Conservation (phyloP, 2,113 vertebrate species). For the Micronycteris hirsuta region DNA sequence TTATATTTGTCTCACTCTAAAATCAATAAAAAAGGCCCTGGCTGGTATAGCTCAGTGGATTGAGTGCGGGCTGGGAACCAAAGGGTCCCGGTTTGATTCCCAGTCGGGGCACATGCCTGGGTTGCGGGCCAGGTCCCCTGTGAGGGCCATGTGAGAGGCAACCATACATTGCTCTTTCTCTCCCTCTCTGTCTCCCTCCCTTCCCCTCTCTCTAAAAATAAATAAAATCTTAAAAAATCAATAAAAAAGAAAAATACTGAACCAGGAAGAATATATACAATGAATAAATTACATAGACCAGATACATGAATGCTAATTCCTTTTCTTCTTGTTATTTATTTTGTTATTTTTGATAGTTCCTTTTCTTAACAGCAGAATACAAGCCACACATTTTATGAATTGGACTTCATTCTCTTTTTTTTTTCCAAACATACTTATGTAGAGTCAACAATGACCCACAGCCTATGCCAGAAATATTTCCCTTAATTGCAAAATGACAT, state of each 20-base stretch:
- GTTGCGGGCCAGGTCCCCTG: too few species aligned
- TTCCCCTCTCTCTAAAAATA: too few species aligned
- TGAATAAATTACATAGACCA: background rate
- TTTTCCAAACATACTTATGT: slow-evolving; percentile 18
- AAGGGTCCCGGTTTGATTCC: too few species aligned
- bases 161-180: too few species aligned
- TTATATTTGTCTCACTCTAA: too few species aligned
- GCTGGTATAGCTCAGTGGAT: too few species aligned
- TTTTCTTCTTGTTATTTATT: background rate
- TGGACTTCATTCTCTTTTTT: slow-evolving; percentile 1
- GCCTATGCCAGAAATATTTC: slow-evolving; percentile 17
- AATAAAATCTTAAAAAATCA: too few species aligned
- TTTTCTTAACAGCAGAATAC: slow-evolving; percentile 6
- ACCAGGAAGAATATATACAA: background rate
- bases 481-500: background rate
- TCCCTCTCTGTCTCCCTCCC: too few species aligned
- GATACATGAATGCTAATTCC: background rate
- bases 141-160: too few species aligned
- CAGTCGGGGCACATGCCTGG: too few species aligned
- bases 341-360: background rate
- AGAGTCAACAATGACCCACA: background rate
- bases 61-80: too few species aligned
- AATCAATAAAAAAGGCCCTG: background rate
- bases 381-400: background rate
- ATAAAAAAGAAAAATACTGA: slow-evolving; percentile 1